phyloP scores from a whole-genome alignment of 2,888 invertebrate species.

The Tolmerus cingulatus region DNA sequence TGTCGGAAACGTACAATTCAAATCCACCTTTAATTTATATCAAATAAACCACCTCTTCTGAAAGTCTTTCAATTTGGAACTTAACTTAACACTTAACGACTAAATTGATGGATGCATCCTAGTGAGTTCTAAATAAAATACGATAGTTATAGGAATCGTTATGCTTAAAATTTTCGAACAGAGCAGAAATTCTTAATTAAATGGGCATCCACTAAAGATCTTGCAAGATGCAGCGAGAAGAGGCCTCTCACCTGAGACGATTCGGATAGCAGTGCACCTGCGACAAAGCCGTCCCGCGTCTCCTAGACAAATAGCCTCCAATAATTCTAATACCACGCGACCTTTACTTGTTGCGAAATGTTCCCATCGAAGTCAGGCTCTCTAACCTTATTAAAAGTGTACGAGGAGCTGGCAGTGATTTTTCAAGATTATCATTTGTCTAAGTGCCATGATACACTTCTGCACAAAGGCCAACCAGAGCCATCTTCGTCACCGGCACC shows the following conservation, averaged over 20 bases:
- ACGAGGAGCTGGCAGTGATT: background rate
- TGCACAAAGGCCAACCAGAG: slow-evolving; percentile 6
- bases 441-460: slow-evolving; percentile 27
- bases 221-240: background rate
- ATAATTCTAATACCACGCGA: slow-evolving; percentile 5
- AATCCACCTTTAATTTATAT: background rate
- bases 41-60: background rate
- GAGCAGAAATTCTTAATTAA: background rate
- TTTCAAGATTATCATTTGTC: slow-evolving; percentile 34
- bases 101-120: background rate
- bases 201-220: background rate
- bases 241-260: background rate
- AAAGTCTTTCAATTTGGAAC: background rate
- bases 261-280: background rate
- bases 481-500: background rate
- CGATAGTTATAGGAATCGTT: background rate
- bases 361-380: background rate
- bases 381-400: slow-evolving; percentile 21
- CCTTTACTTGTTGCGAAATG: background rate
- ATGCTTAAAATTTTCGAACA: background rate
- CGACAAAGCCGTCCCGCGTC: background rate
- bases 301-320: background rate
- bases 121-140: background rate
- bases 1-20: too few relatives aligned
- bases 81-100: background rate